Conservation (phyloP, 2,888 invertebrate genomes). For the Leucophenga montana region DNA sequence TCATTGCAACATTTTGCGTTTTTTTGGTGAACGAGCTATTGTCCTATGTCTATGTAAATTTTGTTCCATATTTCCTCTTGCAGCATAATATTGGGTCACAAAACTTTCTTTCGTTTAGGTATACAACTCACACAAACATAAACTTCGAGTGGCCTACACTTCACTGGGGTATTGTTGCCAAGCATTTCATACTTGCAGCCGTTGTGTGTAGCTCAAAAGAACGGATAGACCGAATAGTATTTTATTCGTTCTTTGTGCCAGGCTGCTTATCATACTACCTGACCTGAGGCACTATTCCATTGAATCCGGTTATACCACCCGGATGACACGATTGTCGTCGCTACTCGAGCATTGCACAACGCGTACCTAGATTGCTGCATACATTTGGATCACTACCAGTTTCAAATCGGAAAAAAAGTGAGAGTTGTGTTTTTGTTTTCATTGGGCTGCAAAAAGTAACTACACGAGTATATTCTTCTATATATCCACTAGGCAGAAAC, state of each 20-base stretch:
- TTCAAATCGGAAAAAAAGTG: neutral
- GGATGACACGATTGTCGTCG: slow-evolving; percentile 1
- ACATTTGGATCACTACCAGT: neutral
- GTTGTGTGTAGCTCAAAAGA: neutral
- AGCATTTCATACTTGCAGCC: neutral
- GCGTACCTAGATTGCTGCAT: neutral
- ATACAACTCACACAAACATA: neutral
- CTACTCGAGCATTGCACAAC: neutral
- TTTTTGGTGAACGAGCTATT: neutral
- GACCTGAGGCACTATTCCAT: neutral
- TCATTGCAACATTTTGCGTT: neutral
- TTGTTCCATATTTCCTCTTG: slow-evolving; percentile 1
- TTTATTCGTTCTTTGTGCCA: neutral
- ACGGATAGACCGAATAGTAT: too few relatives aligned
- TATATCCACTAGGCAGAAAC: too few relatives aligned
- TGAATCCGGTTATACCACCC: neutral
- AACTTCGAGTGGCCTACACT: neutral
- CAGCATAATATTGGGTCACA: slow-evolving; percentile 7
- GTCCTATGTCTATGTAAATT: slow-evolving; percentile 3
- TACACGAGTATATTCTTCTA: too few relatives aligned
- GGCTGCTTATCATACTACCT: neutral
- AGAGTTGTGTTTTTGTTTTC: neutral
- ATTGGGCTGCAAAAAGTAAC: too few relatives aligned
- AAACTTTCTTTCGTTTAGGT: neutral
- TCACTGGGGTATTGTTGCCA: neutral